Base-by-base conservation (phyloP, 2,888 invertebrate species). In the Campoletis raptor region DNA sequence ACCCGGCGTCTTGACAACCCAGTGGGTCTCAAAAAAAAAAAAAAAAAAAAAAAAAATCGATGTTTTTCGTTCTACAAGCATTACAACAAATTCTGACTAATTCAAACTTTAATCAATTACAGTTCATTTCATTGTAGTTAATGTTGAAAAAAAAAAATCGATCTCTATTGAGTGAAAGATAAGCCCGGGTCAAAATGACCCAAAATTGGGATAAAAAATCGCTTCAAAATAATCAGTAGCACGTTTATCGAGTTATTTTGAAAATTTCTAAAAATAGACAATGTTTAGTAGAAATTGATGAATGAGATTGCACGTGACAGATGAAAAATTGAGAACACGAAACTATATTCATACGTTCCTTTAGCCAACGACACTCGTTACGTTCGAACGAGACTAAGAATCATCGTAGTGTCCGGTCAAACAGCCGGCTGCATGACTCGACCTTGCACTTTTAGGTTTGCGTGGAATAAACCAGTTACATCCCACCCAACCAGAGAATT, bases 361-460 rank as follows among this genome's bases (percentile, higher is more conserved):
- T 61, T 15, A 45, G 6, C 36, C 36, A 66, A 72, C 40, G 37
- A 12, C 24, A 18, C 42, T 72, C 40, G 79, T 84, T 69, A 76
- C 79, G 61, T 74, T 37, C 8, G 36, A 10, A 15, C 48, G 54
- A 57, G 73, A 24, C 66, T 54, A 42, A 21, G 66, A 81, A 57
- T 81, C 64, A 73, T 79, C 74, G 69, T 37, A n/a, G 61, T 61
- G 69, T 70, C 74, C 74, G 79, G 54, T 37, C 48, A 61, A 24
- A 30, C 67, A 48, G 80, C 40, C 18, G 12, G 24, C 24, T 37
- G 21, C 64, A 37, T 24, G 54, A 30, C 24, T 79, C 83, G 80
- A 80, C 86, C 83, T 86, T 86, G 80, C 83, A 86, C 86, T 86
- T 86, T 83, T 86, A 86, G 80, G 80, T 83, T 86, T 77, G 86